Percentiles rank a stretch among this genome's conserved stretches.
Conservation (phyloP, 2,888 invertebrate species). For the Caenorhabditis panamensis region DNA sequence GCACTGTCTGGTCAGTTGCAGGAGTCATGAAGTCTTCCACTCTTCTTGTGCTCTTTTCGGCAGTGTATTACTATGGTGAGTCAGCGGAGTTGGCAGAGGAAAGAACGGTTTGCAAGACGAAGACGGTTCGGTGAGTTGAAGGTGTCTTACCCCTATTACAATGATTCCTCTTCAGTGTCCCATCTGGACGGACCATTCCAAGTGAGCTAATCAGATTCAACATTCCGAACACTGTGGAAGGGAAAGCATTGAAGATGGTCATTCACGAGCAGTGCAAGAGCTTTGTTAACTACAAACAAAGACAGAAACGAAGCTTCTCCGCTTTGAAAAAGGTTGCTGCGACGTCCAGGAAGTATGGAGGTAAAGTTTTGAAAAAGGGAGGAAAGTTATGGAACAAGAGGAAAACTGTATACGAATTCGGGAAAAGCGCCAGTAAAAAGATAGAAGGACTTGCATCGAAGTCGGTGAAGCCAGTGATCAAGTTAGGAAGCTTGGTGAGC, state of each 20-base stretch:
- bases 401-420: too few relatives aligned
- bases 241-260: background rate
- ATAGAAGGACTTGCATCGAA: too few relatives aligned
- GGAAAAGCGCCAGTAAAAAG: too few relatives aligned
- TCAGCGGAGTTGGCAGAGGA: background rate
- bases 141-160: background rate
- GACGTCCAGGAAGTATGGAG: background rate
- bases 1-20: background rate
- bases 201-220: slow-evolving; percentile 7
- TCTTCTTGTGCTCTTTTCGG: background rate
- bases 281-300: background rate
- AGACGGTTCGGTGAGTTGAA: slow-evolving; percentile 4
- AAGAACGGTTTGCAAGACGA: background rate
- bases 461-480: too few relatives aligned
- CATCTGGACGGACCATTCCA: slow-evolving; percentile 10
- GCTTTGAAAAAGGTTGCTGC: too few relatives aligned
- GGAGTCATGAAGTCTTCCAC: background rate
- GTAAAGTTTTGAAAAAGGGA: background rate
- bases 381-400: background rate
- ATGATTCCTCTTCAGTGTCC: slow-evolving; percentile 1
- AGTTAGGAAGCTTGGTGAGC: too few relatives aligned
- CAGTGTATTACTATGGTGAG: background rate
- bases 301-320: too few relatives aligned
- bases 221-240: background rate
- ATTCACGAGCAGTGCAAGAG: slow-evolving; percentile 26